Conservation (phyloP, 2,797 vertebrate species). For the Galaxias olidus region DNA sequence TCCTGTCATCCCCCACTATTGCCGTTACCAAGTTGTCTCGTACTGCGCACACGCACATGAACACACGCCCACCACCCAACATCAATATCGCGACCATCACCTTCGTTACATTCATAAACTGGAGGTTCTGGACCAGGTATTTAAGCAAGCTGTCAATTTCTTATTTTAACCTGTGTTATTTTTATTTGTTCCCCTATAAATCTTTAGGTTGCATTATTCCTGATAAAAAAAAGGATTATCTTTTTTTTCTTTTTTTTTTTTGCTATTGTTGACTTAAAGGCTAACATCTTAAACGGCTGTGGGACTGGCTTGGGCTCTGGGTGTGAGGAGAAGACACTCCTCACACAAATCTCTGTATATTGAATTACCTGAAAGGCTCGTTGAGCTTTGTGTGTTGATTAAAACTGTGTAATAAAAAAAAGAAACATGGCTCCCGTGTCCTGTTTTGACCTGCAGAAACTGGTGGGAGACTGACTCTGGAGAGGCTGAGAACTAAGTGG, state of each 20-base stretch:
- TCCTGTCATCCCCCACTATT: constrained; percentile 46
- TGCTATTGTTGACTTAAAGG: constrained; percentile 94
- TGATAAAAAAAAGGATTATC: no score
- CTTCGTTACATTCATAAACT: constrained; percentile 64
- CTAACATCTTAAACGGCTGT: constrained; percentile 92
- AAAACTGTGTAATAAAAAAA: constrained; percentile 99
- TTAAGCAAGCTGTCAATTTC: constrained; percentile 78
- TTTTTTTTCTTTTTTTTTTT: constrained; percentile 57
- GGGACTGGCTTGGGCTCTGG: constrained; percentile 95
- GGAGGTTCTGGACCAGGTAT: constrained; percentile 77
- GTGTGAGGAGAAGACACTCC: constrained; percentile 94
- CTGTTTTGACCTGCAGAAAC: constrained; percentile 41
- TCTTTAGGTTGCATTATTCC: constrained; percentile 83
- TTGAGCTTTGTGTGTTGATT: constrained; percentile 99
- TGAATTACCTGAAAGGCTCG: constrained; percentile 98
- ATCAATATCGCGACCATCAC: constrained; percentile 49
- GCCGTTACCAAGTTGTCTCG: constrained; percentile 59
- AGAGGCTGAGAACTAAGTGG: no score
- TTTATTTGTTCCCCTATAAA: constrained; percentile 66
- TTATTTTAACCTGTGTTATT: constrained; percentile 82
- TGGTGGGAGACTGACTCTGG: not conserved
- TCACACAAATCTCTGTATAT: constrained; percentile 98
- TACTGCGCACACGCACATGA: constrained; percentile 39
- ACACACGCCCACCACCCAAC: constrained; percentile 41
- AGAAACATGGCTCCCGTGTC: constrained; percentile 53